Conservation (phyloP, 2,113 vertebrate species). For the Callionymus lyra region DNA sequence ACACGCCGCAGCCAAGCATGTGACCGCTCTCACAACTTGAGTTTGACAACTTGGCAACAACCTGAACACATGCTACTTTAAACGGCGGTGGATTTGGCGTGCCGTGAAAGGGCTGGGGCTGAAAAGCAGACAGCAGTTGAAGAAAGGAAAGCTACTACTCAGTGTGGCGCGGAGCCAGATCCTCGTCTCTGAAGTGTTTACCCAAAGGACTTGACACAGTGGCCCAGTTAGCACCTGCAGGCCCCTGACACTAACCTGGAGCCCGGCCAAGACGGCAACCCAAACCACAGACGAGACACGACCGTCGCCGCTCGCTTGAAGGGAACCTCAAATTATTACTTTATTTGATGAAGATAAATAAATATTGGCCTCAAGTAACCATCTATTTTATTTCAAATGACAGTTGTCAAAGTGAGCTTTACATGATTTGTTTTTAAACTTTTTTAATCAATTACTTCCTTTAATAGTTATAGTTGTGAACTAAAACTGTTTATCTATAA, state of each 20-base stretch:
- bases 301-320: conserved; percentile 20
- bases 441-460: too few species aligned
- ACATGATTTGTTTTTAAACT: too few species aligned
- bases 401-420: too few species aligned
- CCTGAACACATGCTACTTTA: conserved; percentile 33
- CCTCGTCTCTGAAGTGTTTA: conserved; percentile 52
- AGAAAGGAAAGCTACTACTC: conserved; percentile 31
- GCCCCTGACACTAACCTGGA: conserved; percentile 43
- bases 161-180: conserved; percentile 37
- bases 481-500: too few species aligned
- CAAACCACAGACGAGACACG: conserved; percentile 41
- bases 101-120: conserved; percentile 11
- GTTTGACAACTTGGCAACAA: conserved; percentile 47
- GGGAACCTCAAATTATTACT: too few species aligned
- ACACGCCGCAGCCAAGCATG: conserved; percentile 23
- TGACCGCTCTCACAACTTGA: conserved; percentile 22
- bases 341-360: too few species aligned
- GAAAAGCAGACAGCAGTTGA: conserved; percentile 14
- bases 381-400: too few species aligned
- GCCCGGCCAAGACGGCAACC: conserved; percentile 41
- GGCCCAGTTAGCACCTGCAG: conserved; percentile 52
- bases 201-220: conserved; percentile 56
- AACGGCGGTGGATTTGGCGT: conserved; percentile 46
- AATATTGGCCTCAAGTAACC: too few species aligned
- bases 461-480: too few species aligned